These are phyloP conservation scores for Drosophila longiperda DNA, from an alignment of 2,888 invertebrate genomes.

Conservation along the genomic window DNA sequence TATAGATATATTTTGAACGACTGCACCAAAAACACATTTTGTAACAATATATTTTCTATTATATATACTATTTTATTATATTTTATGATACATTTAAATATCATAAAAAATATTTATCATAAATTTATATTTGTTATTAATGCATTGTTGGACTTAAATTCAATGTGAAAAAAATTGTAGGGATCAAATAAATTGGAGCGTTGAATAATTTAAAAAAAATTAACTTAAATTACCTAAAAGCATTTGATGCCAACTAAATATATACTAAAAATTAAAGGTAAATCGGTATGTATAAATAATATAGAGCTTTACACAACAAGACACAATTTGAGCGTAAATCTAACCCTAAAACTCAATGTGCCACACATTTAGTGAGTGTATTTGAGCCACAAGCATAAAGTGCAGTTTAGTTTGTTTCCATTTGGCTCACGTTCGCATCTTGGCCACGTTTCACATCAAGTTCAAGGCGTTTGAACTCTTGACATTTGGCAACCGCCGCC, in stretches of 20 bases:
- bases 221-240: too few relatives aligned
- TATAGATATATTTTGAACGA: background rate
- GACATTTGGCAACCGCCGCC: conserved; percentile 72
- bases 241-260: too few relatives aligned
- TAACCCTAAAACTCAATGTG: background rate
- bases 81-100: too few relatives aligned
- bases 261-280: background rate
- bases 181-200: too few relatives aligned
- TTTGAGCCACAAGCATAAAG: conserved; percentile 46
- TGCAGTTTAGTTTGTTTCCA: conserved; percentile 53
- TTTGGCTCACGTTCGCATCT: conserved; percentile 72
- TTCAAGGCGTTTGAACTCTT: conserved; percentile 80
- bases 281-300: background rate
- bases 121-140: background rate
- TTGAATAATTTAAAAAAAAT: too few relatives aligned
- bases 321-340: background rate
- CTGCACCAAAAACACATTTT: background rate
- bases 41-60: background rate
- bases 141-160: background rate
- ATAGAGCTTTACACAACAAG: background rate
- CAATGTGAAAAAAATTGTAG: background rate
- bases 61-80: background rate
- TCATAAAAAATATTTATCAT: too few relatives aligned
- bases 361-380: conserved; percentile 24
- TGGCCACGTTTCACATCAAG: conserved; percentile 77